Evolutionary conservation across 1,140 invertebrate genomes (phyloP).

Genomic region (Bombus cullumanus): DNA sequence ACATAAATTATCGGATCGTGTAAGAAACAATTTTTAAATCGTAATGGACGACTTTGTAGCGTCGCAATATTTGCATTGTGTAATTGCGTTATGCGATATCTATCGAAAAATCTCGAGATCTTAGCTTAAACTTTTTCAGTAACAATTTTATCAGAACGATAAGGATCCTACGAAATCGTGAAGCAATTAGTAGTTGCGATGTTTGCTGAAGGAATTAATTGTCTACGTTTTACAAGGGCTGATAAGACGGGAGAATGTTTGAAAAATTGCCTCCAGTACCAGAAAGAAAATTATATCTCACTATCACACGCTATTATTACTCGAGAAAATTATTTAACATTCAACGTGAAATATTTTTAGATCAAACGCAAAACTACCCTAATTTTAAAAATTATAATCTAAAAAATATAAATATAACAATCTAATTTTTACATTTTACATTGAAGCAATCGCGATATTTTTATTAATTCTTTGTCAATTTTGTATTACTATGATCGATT

Average conservation of each 20-base stretch:
- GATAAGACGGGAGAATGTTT: neutral
- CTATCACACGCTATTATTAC: neutral
- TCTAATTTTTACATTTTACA: no score
- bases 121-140: no score
- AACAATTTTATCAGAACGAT: conserved; percentile 6
- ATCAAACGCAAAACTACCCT: neutral
- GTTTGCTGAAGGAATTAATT: neutral
- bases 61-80: neutral
- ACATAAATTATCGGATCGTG: neutral
- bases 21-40: neutral
- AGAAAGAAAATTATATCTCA: neutral
- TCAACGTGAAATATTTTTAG: neutral
- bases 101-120: neutral
- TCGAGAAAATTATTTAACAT: neutral
- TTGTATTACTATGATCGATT: neutral
- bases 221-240: neutral
- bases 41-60: neutral
- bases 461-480: neutral
- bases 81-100: neutral
- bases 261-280: neutral
- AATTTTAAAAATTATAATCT: neutral
- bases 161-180: neutral
- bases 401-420: neutral
- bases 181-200: neutral
- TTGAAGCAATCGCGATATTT: neutral